Base-by-base conservation (phyloP, 2,888 invertebrate species). In the Trichogramma dendrolimi region DNA sequence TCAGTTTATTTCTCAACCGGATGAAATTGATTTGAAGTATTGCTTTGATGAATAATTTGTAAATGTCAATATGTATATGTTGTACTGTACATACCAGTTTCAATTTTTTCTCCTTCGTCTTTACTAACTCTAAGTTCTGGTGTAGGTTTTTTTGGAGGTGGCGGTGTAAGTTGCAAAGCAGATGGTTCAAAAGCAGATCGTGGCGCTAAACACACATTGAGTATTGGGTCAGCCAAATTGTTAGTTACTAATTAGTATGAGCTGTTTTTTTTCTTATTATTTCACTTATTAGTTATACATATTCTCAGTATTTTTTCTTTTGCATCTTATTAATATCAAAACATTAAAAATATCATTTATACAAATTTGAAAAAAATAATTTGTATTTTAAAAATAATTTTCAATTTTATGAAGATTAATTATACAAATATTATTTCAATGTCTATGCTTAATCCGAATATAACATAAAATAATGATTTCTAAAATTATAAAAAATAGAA, bases 71-170 rank as follows among this genome's bases (percentile, higher is more conserved):
- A 43, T 38, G 42, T 40, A 44, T 50, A 42, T 48, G 10, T 27
- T 27, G 27, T 27, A 27, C 0, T 42, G 61, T 70, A 73, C 78
- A 72, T 75, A 76, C 79, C 78, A 62, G 78, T 72, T 72, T 80
- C 75, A 57, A 75, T 71, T 65, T 75, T 69, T 57, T 77, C 73
- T 57, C 75, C 71, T 61, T 75, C 73, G 54, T 77, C 76, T 68
- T 75, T 76, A 71, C 80, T 81, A 66, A 82, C 66, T 64, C 82
- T 75, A 69, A 82, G 80, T 77, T 83, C 83, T 53, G 74, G 71
- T 67, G 79, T 81, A 47, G 72, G 71, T 69, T 14, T 63, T 67
- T 65, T 70, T 70, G 70, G 73, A 74, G 60, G 71, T 68, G 50
- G 73, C 71, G 55, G 73, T 65, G 69, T 76, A 65, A 63, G 75